These are phyloP conservation scores for Gambusia yucatana DNA, from an alignment of 2,797 vertebrate genomes.

Conservation along the genomic window DNA sequence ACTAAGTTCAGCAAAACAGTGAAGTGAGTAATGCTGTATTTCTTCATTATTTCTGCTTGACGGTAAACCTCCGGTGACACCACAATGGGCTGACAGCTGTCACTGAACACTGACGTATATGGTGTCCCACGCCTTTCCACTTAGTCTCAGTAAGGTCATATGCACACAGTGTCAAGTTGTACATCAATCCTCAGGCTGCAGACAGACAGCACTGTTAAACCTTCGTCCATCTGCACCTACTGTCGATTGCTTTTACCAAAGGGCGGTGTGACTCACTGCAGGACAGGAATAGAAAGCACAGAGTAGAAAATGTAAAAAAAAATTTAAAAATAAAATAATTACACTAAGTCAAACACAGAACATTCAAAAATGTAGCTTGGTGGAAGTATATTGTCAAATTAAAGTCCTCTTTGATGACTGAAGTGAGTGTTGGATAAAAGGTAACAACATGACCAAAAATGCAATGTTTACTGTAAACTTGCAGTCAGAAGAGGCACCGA, in stretches of 20 bases:
- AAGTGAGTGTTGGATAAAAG: neutral
- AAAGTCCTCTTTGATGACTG: neutral
- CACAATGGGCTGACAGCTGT: slow-evolving; percentile 18
- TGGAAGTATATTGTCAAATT: neutral
- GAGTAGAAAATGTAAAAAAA: neutral
- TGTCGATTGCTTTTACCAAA: slow-evolving; percentile 48
- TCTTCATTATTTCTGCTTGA: slow-evolving; percentile 1
- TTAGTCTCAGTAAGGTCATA: slow-evolving; percentile 48
- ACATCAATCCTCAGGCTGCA: slow-evolving; percentile 60
- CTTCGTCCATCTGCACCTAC: slow-evolving; percentile 68
- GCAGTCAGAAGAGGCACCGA: neutral
- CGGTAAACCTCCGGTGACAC: slow-evolving; percentile 12
- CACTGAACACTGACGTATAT: slow-evolving; percentile 19
- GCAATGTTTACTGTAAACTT: neutral
- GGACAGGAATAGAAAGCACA: slow-evolving; percentile 5
- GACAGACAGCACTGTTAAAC: slow-evolving; percentile 74
- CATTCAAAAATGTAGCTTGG: neutral
- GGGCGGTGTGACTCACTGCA: slow-evolving; percentile 53
- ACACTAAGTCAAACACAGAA: neutral
- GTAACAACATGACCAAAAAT: neutral
- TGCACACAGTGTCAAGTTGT: slow-evolving; percentile 44
- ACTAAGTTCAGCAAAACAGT: neutral
- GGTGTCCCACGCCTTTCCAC: slow-evolving; percentile 30
- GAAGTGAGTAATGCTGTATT: neutral
- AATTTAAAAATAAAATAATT: neutral